Evolutionary conservation across 53 echinoderm and acorn worm species (phyloP), one percentile per base, ranked within the genome.

Genomic region (Stichopus horrens): DNA sequence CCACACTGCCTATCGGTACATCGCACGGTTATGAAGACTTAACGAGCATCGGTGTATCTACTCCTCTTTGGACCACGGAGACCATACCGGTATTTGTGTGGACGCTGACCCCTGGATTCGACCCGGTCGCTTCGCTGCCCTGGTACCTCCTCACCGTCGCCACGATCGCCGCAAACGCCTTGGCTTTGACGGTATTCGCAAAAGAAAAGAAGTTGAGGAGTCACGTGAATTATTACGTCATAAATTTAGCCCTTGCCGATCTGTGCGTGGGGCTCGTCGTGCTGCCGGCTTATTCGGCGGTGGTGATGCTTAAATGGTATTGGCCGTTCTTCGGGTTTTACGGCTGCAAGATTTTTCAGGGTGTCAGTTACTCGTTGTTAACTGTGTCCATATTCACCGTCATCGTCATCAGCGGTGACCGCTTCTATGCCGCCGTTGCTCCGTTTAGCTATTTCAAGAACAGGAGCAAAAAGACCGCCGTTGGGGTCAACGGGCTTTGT

Each of bases 221-320:
- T 4, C 75, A 90, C 53, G 37, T 8, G 14, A 90, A 90, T 74
- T 85, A 59, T 59, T 90, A 58, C 58, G 84, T 90, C n/a, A 75
- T 90, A 13, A 90, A 90, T 68, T 58, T 90, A 52, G 75, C 90
- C 23, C 56, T 90, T 4, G 90, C 86, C 55, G 90, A 90, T 57
- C 58, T 90, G 16, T 52, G 54, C 54, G 90, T 90, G 9, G 90
- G 90, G 10, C 58, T 90, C 22, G 7, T 75, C 9, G 58, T 57
- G 10, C 57, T 90, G 76, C 90, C 90, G 10, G 51, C 85, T 11
- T 84, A 84, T 23, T 21, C 90, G 9, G 84, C 75, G 23, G 57
- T 90, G 18, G 58, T 58, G 4, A 74, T 90, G 37, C 67, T 56
- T 9, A 51, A 59, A 9, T 19, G 51, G 73, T 90, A 86, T 11